These are phyloP conservation scores for Parnassius orleans DNA, from an alignment of 2,888 invertebrate genomes.

Conservation along the genomic window DNA sequence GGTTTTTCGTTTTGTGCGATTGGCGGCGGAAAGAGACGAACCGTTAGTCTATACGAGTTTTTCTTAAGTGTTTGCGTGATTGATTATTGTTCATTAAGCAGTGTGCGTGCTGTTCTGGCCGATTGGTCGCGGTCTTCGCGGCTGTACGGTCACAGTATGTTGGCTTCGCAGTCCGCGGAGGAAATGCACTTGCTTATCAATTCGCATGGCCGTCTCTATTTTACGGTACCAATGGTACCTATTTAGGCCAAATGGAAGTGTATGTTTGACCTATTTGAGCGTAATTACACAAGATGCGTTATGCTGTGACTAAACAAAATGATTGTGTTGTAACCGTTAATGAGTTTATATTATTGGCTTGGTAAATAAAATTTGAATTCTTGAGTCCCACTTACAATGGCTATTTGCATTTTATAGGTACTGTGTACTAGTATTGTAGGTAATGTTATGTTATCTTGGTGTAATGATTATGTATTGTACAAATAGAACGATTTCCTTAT, in stretches of 20 bases:
- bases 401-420: not conserved
- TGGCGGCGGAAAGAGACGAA: slow-evolving; percentile 24
- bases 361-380: not conserved
- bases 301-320: slow-evolving; percentile 1
- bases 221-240: slow-evolving; percentile 46
- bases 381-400: not conserved
- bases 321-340: slow-evolving; percentile 1
- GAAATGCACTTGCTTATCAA: slow-evolving; percentile 34
- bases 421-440: not conserved
- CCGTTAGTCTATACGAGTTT: slow-evolving; percentile 21
- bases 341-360: not conserved
- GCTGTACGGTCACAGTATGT: slow-evolving; percentile 39
- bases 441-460: not conserved
- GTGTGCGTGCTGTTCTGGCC: slow-evolving; percentile 49
- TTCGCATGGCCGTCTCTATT: slow-evolving; percentile 51
- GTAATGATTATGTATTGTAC: too few species aligned
- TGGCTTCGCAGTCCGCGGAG: slow-evolving; percentile 45
- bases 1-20: slow-evolving; percentile 16
- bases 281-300: slow-evolving; percentile 11
- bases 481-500: too few species aligned
- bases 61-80: slow-evolving; percentile 47
- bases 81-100: slow-evolving; percentile 46
- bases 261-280: slow-evolving; percentile 7
- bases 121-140: slow-evolving; percentile 47
- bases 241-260: slow-evolving; percentile 45